Conservation (phyloP, 2,888 invertebrate genomes). For the Tenthredo distinguenda region DNA sequence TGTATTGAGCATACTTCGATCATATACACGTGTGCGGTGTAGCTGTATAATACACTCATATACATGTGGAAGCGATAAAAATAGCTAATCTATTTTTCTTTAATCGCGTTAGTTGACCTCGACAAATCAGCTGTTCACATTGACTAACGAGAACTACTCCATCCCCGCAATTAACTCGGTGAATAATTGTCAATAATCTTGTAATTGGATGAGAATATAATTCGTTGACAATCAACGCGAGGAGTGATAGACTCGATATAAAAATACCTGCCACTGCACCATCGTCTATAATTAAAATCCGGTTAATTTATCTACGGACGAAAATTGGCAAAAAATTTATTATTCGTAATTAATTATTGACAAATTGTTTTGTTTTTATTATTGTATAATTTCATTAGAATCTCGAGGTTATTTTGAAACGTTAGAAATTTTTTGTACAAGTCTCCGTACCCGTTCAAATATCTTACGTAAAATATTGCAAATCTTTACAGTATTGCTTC, state of each 20-base stretch:
- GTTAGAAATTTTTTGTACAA: not conserved
- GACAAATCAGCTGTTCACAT: conserved; percentile 4
- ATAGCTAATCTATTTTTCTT: conserved; percentile 6
- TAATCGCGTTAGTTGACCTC: conserved; percentile 3
- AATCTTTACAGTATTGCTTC: not conserved
- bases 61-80: not conserved
- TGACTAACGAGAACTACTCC: not conserved
- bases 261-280: too few relatives aligned
- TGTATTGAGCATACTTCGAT: not conserved
- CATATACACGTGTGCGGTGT: not conserved
- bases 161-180: not conserved
- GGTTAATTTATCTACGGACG: not conserved
- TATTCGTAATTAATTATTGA: not conserved
- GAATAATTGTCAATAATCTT: not conserved
- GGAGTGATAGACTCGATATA: not conserved
- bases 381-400: not conserved
- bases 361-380: too few relatives aligned
- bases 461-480: not conserved
- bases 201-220: not conserved
- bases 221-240: not conserved
- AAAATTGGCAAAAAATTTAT: not conserved
- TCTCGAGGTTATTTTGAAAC: not conserved
- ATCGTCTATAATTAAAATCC: not conserved
- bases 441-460: not conserved
- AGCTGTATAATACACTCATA: not conserved